Evolutionary conservation across 2,113 vertebrate genomes (phyloP), one percentile per base, ranked within the genome.

Genomic region (Rousettus leschenaultii): DNA sequence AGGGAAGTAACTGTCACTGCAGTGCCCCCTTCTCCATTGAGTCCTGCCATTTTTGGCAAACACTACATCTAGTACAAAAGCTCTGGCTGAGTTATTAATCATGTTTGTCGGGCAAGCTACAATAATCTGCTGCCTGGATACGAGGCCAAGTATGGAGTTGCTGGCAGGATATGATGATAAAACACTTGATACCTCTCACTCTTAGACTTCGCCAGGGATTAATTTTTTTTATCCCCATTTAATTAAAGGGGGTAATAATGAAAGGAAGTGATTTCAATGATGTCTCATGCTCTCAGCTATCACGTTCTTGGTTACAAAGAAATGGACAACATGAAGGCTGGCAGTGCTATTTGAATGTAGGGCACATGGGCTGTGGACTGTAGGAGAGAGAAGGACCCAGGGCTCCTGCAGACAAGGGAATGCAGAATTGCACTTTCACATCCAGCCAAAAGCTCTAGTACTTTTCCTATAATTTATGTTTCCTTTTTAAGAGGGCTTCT

Each of bases 61-160:
- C 48, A 40, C 73, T 91, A 53, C 40, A 7, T 77, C 57, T 65
- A 96, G 96, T 85, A 96, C 89, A 98, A 98, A 98, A 90, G 95
- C 96, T 95, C 96, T 97, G 95, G 94, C 94, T 97, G 97, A 97
- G 97, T 98, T 98, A 98, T 99, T 98, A 98, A 99, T 98, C 98
- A 98, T 93, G 80, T 98, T 98, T 98, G 97, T 97, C 95, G 94
- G 94, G 95, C 95, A 98, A 96, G 90, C 96, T 98, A 96, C 97
- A 98, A 97, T 99, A 98, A 98, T 99, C 97, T 98, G 92, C 98
- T 97, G 96, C 95, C 94, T 97, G 95, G 95, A 96, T 98, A 94
- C 75, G 97, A 95, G 97, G 95, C 96, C 95, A 95, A 96, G 73
- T 75, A 73, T 68, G 40, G 94, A 95, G 75, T 94, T 35, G 22